A percentile compares a stretch with the other conserved stretches of the same genome.
Conservation (phyloP, 2,113 vertebrate species). For the Albula goreensis region DNA sequence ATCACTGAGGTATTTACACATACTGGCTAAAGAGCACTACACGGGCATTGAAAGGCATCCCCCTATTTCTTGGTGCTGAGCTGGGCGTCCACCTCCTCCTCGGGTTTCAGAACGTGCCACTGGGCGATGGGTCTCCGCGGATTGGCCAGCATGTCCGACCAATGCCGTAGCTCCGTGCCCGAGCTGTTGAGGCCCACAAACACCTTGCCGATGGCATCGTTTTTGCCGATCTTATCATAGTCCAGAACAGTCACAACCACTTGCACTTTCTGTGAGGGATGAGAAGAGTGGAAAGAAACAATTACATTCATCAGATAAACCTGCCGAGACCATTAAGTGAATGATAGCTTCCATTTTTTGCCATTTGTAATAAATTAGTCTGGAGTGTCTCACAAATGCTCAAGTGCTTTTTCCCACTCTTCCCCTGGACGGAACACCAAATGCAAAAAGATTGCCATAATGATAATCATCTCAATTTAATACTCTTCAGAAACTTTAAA, state of each 20-base stretch:
- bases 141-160: constrained; percentile 99
- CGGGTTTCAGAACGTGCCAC: constrained; percentile 93
- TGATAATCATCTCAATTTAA: background rate
- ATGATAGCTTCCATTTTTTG: background rate
- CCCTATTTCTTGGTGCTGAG: constrained; percentile 92
- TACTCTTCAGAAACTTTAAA: background rate
- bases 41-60: constrained; percentile 83
- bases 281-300: constrained; percentile 14
- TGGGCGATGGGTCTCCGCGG: constrained; percentile 96
- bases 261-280: constrained; percentile 91
- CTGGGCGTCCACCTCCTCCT: constrained; percentile 96
- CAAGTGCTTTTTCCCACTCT: background rate
- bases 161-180: constrained; percentile 94
- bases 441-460: too few relatives aligned
- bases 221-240: constrained; percentile 99
- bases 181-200: constrained; percentile 98
- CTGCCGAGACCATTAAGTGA: background rate
- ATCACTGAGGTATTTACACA: constrained; percentile 99
- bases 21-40: constrained; percentile 97
- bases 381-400: background rate
- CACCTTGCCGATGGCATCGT: constrained; percentile 98
- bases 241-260: constrained; percentile 99
- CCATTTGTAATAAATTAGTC: background rate
- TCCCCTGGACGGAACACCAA: background rate
- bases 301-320: background rate